Base-by-base conservation (phyloP, 1,140 invertebrate genomes). In the Lepidurus apus region DNA sequence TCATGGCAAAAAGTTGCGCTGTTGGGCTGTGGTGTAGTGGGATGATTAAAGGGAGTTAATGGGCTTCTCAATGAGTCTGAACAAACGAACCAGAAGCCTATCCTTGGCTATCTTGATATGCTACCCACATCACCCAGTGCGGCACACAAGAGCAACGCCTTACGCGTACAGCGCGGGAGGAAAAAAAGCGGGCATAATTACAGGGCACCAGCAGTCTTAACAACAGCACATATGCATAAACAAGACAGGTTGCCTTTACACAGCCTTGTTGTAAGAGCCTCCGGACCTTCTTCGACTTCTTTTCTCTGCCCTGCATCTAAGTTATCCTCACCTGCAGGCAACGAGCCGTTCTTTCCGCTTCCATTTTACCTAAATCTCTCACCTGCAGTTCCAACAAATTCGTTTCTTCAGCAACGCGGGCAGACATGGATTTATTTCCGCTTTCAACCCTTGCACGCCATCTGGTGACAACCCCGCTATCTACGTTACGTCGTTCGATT, bases 21-120 rank as follows among this genome's bases (percentile, higher is more conserved):
- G 53, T 65, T 13, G 1, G 21, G 53, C 53, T 21, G 0, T n/a
- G 53, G 53, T 65, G 53, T 65, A 65, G 53, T 65, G 53, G 8
- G 53, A 65, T 65, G 53, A 65, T 21, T 65, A 21, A 65, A 65
- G 53, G n/a, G 17, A 21, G 17, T 9, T 65, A 65, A 65, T 65
- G 53, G 53, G n/a, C 53, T 65, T 65, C 53, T 65, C 53, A 65
- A 65, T 65, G 53, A 65, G 53, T 65, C 13, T 65, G 53, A 65
- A 65, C 53, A 65, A 65, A 65, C 53, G 53, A 65, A 65, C 53
- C 53, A 65, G 53, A 65, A 65, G 53, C 53, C 21, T 65, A 21
- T 65, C 53, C 53, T 65, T 65, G 53, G 17, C 17, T 21, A 65
- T 65, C 13, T 65, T 65, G 53, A 65, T 65, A 65, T 65, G 53